These are phyloP conservation scores for Leuctra nigra DNA, from an alignment of 2,888 invertebrate genomes.

Conservation along the genomic window DNA sequence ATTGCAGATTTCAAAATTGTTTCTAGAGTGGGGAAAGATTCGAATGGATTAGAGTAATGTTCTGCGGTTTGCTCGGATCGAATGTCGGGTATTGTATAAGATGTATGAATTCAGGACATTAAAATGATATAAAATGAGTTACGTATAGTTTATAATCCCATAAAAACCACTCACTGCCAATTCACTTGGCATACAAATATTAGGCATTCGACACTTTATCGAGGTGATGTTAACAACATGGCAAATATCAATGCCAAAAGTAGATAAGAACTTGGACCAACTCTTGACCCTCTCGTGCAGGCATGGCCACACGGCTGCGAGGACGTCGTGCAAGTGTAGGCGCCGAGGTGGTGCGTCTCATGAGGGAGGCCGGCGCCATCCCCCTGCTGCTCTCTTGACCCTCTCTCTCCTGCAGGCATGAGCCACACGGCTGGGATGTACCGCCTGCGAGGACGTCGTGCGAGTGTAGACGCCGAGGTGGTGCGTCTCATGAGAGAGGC, in stretches of 20 bases:
- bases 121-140: no score
- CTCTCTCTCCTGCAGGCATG: constrained; percentile 36
- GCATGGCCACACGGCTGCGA: no score
- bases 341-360: constrained; percentile 43
- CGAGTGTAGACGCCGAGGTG: constrained; percentile 45
- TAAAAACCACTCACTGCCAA: no score
- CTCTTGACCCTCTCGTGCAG: constrained; percentile 35
- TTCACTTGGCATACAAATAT: no score
- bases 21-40: no score
- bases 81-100: neutral
- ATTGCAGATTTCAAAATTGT: no score
- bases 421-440: constrained; percentile 37
- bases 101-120: neutral
- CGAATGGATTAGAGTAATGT: neutral
- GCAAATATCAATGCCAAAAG: no score
- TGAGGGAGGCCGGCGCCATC: constrained; percentile 53
- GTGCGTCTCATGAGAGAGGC: constrained; percentile 45
- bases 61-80: neutral
- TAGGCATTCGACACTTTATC: no score
- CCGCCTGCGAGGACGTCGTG: constrained; percentile 36
- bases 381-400: constrained; percentile 51
- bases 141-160: no score
- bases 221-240: no score
- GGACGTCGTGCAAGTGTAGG: constrained; percentile 43
- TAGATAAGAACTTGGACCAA: no score